These are phyloP conservation scores for Condylura cristata DNA, from an alignment of 2,113 vertebrate genomes.

Conservation along the genomic window DNA sequence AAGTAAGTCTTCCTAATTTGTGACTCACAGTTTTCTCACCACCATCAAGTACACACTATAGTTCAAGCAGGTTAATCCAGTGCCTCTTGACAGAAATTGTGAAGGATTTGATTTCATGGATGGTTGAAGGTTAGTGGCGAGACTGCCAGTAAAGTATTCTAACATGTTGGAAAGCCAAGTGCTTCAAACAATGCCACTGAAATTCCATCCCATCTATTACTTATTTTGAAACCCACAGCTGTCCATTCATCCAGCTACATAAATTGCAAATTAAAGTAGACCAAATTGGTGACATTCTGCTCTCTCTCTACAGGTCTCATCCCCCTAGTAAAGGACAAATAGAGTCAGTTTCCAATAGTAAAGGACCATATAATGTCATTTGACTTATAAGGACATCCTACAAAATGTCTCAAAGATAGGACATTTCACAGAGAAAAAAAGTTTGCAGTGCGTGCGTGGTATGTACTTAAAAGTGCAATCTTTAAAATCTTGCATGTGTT, in stretches of 20 bases:
- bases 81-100: not conserved
- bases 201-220: not conserved
- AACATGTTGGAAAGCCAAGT: not conserved
- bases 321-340: not conserved
- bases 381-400: too few relatives aligned
- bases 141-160: not conserved
- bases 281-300: not conserved
- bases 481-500: not conserved
- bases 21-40: not conserved
- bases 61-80: not conserved
- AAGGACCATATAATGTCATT: not conserved
- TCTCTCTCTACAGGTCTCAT: not conserved
- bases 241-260: not conserved
- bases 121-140: not conserved
- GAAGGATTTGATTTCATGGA: not conserved
- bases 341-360: not conserved
- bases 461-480: not conserved
- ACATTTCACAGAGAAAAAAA: not conserved
- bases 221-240: not conserved
- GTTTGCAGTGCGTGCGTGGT: too few relatives aligned
- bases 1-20: not conserved
- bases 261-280: not conserved
- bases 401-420: not conserved
- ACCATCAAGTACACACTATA: not conserved
- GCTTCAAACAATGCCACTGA: not conserved